Conservation (phyloP, 2,113 vertebrate genomes). For the Mionectes macconnelli region DNA sequence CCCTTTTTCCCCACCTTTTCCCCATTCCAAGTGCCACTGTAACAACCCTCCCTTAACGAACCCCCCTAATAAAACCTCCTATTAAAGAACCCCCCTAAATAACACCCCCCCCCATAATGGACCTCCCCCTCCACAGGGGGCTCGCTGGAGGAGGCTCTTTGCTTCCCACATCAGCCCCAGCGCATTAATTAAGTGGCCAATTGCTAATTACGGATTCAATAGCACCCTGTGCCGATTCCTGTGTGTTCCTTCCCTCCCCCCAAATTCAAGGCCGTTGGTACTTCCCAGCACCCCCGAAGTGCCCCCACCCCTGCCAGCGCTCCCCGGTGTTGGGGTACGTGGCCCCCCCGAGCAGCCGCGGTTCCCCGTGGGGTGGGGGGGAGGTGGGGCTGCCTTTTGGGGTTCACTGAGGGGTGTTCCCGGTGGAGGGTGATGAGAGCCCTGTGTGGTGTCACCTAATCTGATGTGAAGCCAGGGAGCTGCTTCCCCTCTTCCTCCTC, state of each 20-base stretch:
- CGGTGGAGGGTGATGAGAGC: background rate
- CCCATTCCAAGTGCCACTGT: background rate
- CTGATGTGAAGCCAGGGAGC: background rate
- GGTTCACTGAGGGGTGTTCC: background rate
- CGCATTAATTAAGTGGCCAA: background rate
- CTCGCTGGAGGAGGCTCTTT: background rate
- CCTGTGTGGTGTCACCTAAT: background rate
- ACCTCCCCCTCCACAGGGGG: accelerated
- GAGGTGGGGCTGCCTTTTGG: background rate
- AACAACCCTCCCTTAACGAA: accelerated
- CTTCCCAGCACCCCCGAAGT: background rate
- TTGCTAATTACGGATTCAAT: background rate
- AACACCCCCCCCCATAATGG: background rate
- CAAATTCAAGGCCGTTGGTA: background rate
- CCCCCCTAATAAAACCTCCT: background rate
- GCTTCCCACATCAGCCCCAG: background rate
- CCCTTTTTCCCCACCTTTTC: accelerated
- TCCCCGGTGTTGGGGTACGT: background rate
- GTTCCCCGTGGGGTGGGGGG: background rate
- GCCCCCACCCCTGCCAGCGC: background rate
- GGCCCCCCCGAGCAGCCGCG: background rate
- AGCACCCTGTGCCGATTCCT: background rate
- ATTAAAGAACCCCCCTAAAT: background rate
- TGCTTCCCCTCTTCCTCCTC: background rate
- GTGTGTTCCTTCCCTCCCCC: too few relatives aligned